phyloP scores from a whole-genome alignment of 2,888 invertebrate species.

The Ditula angustiorana region DNA sequence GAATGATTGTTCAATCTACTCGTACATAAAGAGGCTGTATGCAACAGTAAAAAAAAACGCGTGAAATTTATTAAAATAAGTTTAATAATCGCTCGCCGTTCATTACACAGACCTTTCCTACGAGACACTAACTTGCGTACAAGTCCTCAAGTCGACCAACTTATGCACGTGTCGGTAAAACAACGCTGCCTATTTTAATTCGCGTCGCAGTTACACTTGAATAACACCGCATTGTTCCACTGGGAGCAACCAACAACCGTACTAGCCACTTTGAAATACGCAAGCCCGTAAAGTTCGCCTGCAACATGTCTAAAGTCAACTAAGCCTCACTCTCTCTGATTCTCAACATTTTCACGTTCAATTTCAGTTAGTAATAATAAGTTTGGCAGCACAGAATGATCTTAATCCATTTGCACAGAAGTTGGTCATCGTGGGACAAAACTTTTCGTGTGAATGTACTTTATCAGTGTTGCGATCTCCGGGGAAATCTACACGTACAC shows the following conservation, averaged over 20 bases:
- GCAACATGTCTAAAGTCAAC: not conserved
- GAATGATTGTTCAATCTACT: too few relatives aligned
- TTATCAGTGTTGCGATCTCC: constrained; percentile 37
- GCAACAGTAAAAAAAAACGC: too few relatives aligned
- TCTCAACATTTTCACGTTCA: constrained; percentile 16
- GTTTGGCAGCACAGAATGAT: constrained; percentile 34
- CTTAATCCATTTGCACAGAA: constrained; percentile 39
- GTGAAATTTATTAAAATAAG: not conserved
- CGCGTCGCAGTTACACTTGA: constrained; percentile 40
- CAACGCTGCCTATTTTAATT: constrained; percentile 59
- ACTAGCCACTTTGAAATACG: constrained; percentile 21
- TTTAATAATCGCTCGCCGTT: not conserved
- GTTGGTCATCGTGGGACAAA: constrained; percentile 37
- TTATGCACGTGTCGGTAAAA: constrained; percentile 60
- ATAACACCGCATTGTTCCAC: constrained; percentile 27
- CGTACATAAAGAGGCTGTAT: too few relatives aligned
- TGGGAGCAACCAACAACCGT: constrained; percentile 20
- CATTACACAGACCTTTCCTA: not conserved
- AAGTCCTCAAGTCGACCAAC: constrained; percentile 54
- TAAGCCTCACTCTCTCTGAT: not conserved
- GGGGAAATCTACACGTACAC: constrained; percentile 39
- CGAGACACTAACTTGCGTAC: constrained; percentile 44
- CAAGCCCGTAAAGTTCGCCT: not conserved
- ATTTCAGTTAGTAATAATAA: constrained; percentile 34
- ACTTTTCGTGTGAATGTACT: constrained; percentile 40